Percentiles rank a stretch among this genome's conserved stretches.
These are phyloP conservation scores for Mus pahari DNA, from an alignment of 2,113 vertebrate genomes.

Conservation along the genomic window DNA sequence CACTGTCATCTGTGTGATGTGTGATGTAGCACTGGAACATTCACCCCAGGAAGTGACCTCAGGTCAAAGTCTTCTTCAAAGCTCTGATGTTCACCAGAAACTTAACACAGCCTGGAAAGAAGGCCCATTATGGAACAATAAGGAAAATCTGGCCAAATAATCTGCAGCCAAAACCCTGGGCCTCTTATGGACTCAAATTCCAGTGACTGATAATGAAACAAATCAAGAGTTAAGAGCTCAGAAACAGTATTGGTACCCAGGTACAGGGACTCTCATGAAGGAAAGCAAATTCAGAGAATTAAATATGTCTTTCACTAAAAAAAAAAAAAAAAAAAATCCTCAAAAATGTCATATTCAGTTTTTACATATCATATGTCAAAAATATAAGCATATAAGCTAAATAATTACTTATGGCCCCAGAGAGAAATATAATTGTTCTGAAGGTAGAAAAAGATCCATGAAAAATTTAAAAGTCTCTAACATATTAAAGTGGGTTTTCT, in stretches of 20 bases:
- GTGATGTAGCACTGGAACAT: not conserved
- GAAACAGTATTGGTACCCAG: not conserved
- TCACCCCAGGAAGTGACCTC: conserved; percentile 86
- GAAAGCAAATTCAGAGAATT: conserved; percentile 70
- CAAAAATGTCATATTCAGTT: no score
- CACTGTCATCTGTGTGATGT: not conserved
- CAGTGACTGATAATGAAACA: not conserved
- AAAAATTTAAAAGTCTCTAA: not conserved
- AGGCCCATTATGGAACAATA: conserved; percentile 91
- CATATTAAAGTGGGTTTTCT: not conserved
- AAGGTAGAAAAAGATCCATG: not conserved
- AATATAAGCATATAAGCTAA: not conserved
- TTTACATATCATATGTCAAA: not conserved
- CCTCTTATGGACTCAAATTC: conserved; percentile 81
- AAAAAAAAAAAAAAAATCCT: not conserved
- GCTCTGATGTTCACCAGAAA: conserved; percentile 88
- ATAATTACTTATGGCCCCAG: not conserved
- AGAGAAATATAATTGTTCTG: not conserved
- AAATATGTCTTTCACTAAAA: conserved; percentile 64
- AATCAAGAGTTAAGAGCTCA: not conserved
- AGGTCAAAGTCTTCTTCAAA: conserved; percentile 98
- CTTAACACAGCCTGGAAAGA: conserved; percentile 70
- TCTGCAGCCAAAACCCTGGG: conserved; percentile 91
- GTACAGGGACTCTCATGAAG: conserved; percentile 16
- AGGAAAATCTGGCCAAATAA: conserved; percentile 92